phyloP scores from a whole-genome alignment of 2,888 invertebrate species.

The Frankliniella intonsa region DNA sequence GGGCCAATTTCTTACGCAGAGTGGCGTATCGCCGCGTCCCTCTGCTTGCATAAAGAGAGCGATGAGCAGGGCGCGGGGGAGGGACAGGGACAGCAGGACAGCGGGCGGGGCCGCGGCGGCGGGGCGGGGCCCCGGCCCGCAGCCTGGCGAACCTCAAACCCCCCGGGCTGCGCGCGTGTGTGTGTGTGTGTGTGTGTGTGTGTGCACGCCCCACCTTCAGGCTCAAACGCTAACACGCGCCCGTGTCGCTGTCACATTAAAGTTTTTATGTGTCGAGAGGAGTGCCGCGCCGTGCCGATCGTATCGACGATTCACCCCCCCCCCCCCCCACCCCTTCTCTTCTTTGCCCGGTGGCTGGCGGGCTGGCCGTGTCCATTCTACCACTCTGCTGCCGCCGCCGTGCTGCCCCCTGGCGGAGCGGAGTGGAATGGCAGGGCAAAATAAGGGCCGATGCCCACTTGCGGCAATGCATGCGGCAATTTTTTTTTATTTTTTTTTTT shows the following conservation, averaged over 20 bases:
- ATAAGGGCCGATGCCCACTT: too few species aligned
- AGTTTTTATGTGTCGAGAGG: slow-evolving; percentile 22
- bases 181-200: neutral
- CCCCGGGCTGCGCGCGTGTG: neutral
- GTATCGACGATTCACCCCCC: neutral
- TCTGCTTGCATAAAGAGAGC: too few species aligned
- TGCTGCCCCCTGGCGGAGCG: neutral
- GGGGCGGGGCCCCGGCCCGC: too few species aligned
- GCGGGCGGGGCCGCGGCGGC: too few species aligned
- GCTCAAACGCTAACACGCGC: slow-evolving; percentile 15
- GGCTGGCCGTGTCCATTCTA: neutral
- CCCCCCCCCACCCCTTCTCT: neutral
- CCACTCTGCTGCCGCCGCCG: neutral
- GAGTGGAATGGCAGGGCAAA: neutral
- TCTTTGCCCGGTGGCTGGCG: neutral
- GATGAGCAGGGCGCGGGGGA: too few species aligned
- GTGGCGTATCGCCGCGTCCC: too few species aligned
- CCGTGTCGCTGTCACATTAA: slow-evolving; percentile 24
- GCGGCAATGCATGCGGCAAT: neutral
- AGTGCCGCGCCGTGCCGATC: neutral
- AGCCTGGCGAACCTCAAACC: neutral
- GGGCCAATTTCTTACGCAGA: too few species aligned
- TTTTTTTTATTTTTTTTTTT: neutral
- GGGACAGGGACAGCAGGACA: too few species aligned
- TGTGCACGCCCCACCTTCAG: neutral